phyloP scores from a whole-genome alignment of 2,113 vertebrate species.

The Ahaetulla prasina region DNA sequence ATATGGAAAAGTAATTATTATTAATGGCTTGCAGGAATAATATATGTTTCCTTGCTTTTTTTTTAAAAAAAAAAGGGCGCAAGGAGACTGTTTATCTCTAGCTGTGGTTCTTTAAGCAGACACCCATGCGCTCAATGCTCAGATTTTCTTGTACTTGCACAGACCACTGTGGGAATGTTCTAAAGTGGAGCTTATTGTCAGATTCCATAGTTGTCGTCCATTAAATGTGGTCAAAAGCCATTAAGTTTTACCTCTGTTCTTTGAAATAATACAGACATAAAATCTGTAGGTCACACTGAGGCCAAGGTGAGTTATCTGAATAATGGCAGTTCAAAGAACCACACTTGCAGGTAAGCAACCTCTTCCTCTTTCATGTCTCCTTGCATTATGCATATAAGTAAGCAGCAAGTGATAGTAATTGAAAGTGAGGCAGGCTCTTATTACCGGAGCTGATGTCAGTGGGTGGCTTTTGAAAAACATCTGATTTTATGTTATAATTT shows the following conservation, averaged over 20 bases:
- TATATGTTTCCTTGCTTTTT: not conserved
- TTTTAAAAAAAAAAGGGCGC: not conserved
- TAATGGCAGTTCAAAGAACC: not conserved
- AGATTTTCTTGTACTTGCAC: not conserved
- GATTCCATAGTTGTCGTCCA: not conserved
- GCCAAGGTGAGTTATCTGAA: not conserved
- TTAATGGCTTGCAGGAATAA: not conserved
- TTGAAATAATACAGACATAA: not conserved
- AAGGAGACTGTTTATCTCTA: not conserved
- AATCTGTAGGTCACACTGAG: not conserved
- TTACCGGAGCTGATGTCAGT: not conserved
- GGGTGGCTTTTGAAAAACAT: not conserved
- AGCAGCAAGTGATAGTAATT: not conserved
- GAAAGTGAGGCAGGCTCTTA: not conserved
- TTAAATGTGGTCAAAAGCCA: not conserved
- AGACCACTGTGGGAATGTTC: not conserved
- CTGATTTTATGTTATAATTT: not conserved
- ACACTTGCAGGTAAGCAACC: not conserved
- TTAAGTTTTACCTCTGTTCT: not conserved
- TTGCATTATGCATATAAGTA: not conserved
- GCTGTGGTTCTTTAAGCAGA: not conserved
- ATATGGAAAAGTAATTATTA: not conserved
- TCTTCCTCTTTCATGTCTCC: not conserved
- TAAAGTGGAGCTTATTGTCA: not conserved
- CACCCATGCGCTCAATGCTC: not conserved